Evolutionary conservation across 64 coral and sea anemone genomes (phyloP).

Genomic region (Stichodactyla mertensii): DNA sequence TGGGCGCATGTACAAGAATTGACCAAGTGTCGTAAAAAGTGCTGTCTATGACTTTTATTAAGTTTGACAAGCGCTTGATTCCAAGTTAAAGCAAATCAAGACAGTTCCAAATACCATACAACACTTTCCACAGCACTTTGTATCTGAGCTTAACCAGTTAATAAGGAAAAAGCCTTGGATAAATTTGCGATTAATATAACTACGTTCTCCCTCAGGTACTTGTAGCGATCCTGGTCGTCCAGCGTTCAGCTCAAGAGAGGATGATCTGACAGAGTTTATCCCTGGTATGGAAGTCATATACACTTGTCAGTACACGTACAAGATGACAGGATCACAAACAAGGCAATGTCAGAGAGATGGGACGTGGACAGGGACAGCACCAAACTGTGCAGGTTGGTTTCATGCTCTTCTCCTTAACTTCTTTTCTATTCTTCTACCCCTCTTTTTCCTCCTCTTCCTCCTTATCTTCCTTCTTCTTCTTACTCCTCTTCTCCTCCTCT

Average conservation of each 20-base stretch:
- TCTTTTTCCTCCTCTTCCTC: not conserved
- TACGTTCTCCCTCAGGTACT: not conserved
- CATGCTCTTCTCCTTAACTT: not conserved
- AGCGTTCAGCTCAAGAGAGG: conserved; percentile 27
- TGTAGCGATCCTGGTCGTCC: conserved; percentile 46
- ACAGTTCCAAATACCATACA: no score
- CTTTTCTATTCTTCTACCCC: not conserved
- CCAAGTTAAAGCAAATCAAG: no score
- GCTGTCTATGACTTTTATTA: no score
- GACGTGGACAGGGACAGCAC: conserved; percentile 42
- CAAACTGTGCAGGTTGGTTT: conserved; percentile 23
- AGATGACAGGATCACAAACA: conserved; percentile 35
- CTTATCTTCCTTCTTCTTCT: not conserved
- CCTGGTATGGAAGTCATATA: conserved; percentile 34
- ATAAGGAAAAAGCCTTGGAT: not conserved
- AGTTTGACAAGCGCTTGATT: no score
- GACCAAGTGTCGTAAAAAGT: no score
- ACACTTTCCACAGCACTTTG: no score
- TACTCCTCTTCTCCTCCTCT: not conserved
- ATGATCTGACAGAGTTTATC: conserved; percentile 26
- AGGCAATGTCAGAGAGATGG: conserved; percentile 24
- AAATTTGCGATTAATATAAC: not conserved
- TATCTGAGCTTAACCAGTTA: no score
- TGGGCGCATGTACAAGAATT: no score
- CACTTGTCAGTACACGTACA: conserved; percentile 33